Evolutionary conservation across 1,140 invertebrate species (phyloP).

Genomic region (Drosophila ambigua): DNA sequence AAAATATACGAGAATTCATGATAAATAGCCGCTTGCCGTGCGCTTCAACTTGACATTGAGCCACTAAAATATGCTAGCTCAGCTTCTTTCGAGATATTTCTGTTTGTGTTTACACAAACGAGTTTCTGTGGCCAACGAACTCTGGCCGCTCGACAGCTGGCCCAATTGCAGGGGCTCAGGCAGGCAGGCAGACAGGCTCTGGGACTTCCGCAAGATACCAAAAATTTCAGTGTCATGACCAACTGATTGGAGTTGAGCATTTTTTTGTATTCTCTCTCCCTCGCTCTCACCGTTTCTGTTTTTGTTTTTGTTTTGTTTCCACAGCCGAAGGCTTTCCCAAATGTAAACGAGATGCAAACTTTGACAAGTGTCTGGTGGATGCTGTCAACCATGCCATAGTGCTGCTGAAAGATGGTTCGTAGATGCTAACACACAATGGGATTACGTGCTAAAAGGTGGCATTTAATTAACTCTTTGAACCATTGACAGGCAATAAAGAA

Average conservation of each 20-base stretch:
- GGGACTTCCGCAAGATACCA: slow-evolving; percentile 54
- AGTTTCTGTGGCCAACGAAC: slow-evolving; percentile 76
- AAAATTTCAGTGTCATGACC: slow-evolving; percentile 67
- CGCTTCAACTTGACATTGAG: slow-evolving; percentile 79
- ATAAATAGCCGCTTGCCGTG: slow-evolving; percentile 41
- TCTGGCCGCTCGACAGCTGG: slow-evolving; percentile 47
- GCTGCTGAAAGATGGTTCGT: slow-evolving; percentile 69
- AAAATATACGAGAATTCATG: slow-evolving; percentile 37
- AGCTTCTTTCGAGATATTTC: slow-evolving; percentile 41
- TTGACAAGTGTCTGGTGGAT: slow-evolving; percentile 81
- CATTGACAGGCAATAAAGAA: slow-evolving; percentile 77
- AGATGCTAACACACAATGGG: neutral
- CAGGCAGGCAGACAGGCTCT: slow-evolving; percentile 15
- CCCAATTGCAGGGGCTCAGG: slow-evolving; percentile 57
- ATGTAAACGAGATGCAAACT: slow-evolving; percentile 78
- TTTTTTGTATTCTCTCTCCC: slow-evolving; percentile 1
- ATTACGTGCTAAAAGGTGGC: neutral
- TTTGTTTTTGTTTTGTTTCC: slow-evolving; percentile 9
- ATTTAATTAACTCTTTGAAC: slow-evolving; percentile 14
- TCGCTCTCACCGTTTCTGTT: neutral
- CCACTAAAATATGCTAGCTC: slow-evolving; percentile 61
- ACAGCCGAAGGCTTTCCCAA: slow-evolving; percentile 72
- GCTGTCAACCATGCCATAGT: slow-evolving; percentile 77
- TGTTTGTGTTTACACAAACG: slow-evolving; percentile 51
- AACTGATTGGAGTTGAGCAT: slow-evolving; percentile 19